Percentiles rank a stretch among this genome's conserved stretches.
Evolutionary conservation across 2,888 invertebrate species (phyloP).

Genomic region (Chaitophorus viminalis): DNA sequence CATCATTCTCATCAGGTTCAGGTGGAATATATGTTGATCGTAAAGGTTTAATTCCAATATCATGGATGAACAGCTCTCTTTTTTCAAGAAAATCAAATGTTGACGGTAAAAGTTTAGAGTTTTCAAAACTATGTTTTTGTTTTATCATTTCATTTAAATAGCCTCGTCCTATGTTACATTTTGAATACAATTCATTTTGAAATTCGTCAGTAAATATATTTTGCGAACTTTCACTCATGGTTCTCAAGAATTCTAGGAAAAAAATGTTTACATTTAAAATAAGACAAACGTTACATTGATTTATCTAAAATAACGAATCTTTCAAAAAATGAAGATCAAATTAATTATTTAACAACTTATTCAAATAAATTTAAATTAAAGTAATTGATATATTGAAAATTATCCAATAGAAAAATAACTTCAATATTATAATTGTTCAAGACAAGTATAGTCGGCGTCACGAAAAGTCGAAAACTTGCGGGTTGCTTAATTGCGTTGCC

Average conservation of each 20-base stretch:
- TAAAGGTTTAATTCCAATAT: not conserved
- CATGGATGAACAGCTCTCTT: not conserved
- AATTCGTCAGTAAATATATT: not conserved
- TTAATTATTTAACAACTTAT: too few relatives aligned
- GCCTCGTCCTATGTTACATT: not conserved
- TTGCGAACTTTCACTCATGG: not conserved
- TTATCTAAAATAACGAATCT: too few relatives aligned
- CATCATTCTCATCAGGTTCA: conserved; percentile 35
- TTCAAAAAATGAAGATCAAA: too few relatives aligned
- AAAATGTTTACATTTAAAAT: too few relatives aligned
- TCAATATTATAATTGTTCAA: too few relatives aligned
- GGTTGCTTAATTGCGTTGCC: too few relatives aligned
- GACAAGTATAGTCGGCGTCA: too few relatives aligned
- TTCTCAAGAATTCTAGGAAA: not conserved
- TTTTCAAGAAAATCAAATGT: not conserved
- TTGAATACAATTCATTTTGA: not conserved
- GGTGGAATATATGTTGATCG: conserved; percentile 42
- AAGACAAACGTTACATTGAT: too few relatives aligned
- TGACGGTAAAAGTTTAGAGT: not conserved
- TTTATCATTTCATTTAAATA: not conserved
- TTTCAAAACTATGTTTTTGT: not conserved
- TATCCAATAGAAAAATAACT: too few relatives aligned
- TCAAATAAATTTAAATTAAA: too few relatives aligned
- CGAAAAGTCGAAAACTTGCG: too few relatives aligned
- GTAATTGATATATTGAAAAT: too few relatives aligned